Evolutionary conservation across 2,888 invertebrate genomes (phyloP), one percentile per base, ranked within the genome.

Genomic region (Philereme vetulata): DNA sequence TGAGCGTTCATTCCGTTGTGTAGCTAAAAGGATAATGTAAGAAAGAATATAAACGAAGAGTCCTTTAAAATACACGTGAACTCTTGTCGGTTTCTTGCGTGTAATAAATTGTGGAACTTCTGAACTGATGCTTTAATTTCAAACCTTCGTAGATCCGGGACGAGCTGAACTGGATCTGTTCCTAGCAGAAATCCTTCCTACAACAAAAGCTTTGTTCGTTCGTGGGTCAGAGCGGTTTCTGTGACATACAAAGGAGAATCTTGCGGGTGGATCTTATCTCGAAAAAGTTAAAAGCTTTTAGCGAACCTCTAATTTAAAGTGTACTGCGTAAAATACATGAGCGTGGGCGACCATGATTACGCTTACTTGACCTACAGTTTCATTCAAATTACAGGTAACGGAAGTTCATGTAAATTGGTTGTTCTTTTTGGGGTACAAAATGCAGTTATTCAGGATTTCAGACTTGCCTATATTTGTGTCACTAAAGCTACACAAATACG

Each of bases 311-410:
- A 61, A 62, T 62, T 63, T 32, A 63, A 54, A 59, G 51, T 40
- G 53, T 56, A 51, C 21, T 60, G 54, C 45, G 57, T 53, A 56
- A 60, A 66, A 51, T 66, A 66, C 64, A 64, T 56, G 58, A 38
- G 38, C 7, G 21, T 21, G 5, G 66, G 71, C 62, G 63, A 67
- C 59, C 72, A 71, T 74, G 75, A 73, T 76, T 70, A 62, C 67
- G 75, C 75, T n/a, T n/a, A n/a, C n/a, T n/a, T n/a, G n/a, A n/a
- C n/a, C n/a, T n/a, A n/a, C n/a, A n/a, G n/a, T n/a, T n/a, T n/a
- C n/a, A n/a, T n/a, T n/a, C n/a, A n/a, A n/a, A n/a, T n/a, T n/a
- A n/a, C n/a, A n/a, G n/a, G n/a, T n/a, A n/a, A n/a, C n/a, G n/a
- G n/a, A n/a, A n/a, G n/a, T n/a, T n/a, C n/a, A n/a, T n/a, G n/a